phyloP scores from a whole-genome alignment of 2,888 invertebrate genomes.

The Oxytorus armatus region DNA sequence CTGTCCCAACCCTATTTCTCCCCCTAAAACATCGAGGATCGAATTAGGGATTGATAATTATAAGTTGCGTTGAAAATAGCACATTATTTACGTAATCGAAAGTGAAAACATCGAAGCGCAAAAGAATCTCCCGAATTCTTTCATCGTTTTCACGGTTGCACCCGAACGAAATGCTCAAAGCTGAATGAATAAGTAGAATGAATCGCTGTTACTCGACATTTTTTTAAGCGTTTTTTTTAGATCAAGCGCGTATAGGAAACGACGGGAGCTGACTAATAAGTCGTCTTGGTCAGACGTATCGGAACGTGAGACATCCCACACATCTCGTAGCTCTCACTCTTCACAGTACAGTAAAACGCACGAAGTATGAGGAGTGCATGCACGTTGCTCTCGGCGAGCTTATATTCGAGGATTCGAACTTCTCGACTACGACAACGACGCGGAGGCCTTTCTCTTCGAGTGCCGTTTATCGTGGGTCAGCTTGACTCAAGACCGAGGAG shows the following conservation, averaged over 20 bases:
- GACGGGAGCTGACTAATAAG: constrained; percentile 44
- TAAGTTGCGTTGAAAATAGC: no score
- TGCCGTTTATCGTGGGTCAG: constrained; percentile 17
- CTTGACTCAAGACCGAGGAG: constrained; percentile 20
- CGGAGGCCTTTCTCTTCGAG: constrained; percentile 57
- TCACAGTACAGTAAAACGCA: background rate
- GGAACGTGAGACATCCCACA: constrained; percentile 50
- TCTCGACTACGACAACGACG: constrained; percentile 28
- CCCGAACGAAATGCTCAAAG: no score
- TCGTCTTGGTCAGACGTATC: constrained; percentile 20
- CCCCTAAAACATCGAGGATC: no score
- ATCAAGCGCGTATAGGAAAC: constrained; percentile 26
- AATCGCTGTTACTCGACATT: background rate
- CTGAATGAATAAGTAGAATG: background rate
- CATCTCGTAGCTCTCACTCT: constrained; percentile 32
- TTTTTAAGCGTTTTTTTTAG: constrained; percentile 12
- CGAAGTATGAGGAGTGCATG: constrained; percentile 28
- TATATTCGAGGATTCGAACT: constrained; percentile 47
- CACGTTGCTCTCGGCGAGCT: constrained; percentile 5
- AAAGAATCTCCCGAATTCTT: no score
- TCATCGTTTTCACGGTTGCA: no score
- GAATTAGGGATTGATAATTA: no score
- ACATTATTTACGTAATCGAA: no score
- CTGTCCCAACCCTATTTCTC: no score
- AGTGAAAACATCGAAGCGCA: no score